Evolutionary conservation across 1,140 invertebrate genomes (phyloP).

Genomic region (Plutomurus gul): DNA sequence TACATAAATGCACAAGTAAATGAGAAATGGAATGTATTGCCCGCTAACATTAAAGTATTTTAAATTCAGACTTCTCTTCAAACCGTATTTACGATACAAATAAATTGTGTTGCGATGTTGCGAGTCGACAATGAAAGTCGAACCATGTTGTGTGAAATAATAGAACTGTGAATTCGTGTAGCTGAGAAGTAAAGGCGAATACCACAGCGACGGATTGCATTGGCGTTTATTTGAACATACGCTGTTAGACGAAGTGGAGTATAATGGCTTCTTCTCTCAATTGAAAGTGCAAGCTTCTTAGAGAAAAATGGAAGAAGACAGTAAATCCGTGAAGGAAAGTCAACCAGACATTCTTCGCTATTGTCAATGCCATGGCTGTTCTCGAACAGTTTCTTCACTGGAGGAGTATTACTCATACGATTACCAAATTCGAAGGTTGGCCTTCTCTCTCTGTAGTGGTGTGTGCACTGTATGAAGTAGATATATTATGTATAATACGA

Average conservation of each 20-base stretch:
- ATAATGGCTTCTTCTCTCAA: not conserved
- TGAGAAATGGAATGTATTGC: no score
- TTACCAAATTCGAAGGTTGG: not conserved
- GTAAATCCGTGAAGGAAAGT: not conserved
- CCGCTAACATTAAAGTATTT: no score
- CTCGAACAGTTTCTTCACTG: not conserved
- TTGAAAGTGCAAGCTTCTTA: slow-evolving; percentile 15
- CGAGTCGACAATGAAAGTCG: no score
- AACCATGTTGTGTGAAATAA: no score
- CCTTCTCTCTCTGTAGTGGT: not conserved
- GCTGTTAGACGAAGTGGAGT: not conserved
- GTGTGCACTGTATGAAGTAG: not conserved
- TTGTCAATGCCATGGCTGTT: not conserved
- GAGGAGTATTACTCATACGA: not conserved
- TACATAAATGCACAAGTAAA: no score
- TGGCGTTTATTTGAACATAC: no score
- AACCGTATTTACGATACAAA: no score
- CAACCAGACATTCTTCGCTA: slow-evolving; percentile 3
- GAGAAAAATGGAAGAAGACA: not conserved
- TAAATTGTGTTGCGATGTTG: no score
- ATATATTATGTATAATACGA: not conserved
- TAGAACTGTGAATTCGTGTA: no score
- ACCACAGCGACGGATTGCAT: no score
- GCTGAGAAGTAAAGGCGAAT: no score
- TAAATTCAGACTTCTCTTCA: no score